phyloP scores from a whole-genome alignment of 2,888 invertebrate genomes.

The Hololepta plana region DNA sequence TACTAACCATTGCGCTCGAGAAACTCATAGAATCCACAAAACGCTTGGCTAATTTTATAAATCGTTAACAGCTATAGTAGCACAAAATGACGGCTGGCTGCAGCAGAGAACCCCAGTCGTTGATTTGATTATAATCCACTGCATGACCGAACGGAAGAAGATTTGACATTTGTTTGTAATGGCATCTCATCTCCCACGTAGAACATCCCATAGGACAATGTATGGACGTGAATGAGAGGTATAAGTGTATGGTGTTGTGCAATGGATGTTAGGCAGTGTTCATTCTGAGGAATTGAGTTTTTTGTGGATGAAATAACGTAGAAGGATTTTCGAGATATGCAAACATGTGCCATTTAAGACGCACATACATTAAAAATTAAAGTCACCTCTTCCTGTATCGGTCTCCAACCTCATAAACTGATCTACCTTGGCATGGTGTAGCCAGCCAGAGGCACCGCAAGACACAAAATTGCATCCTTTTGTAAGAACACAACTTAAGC shows the following conservation, averaged over 20 bases:
- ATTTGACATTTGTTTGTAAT: slow-evolving; percentile 16
- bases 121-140: slow-evolving; percentile 12
- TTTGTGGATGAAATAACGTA: not conserved
- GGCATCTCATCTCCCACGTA: slow-evolving; percentile 17
- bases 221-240: no score
- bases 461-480: slow-evolving; percentile 25
- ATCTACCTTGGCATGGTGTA: slow-evolving; percentile 18
- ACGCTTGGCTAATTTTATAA: slow-evolving; percentile 17
- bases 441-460: slow-evolving; percentile 30
- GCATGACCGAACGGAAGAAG: slow-evolving; percentile 19
- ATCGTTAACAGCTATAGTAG: slow-evolving; percentile 18
- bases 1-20: slow-evolving; percentile 21
- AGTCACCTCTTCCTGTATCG: slow-evolving; percentile 27
- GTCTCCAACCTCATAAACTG: slow-evolving; percentile 23
- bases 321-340: slow-evolving; percentile 6
- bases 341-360: slow-evolving; percentile 22
- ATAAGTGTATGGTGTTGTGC: no score
- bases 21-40: slow-evolving; percentile 20
- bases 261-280: slow-evolving; percentile 1
- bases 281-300: slow-evolving; percentile 3
- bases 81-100: slow-evolving; percentile 20
- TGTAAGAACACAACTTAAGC: slow-evolving; percentile 8
- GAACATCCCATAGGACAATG: no score
- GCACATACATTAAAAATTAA: slow-evolving; percentile 12
- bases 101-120: slow-evolving; percentile 19